Percentiles rank a stretch among this genome's conserved stretches.
These are phyloP conservation scores for Herpailurus yagouaroundi DNA, from an alignment of 2,113 vertebrate species.

Conservation along the genomic window DNA sequence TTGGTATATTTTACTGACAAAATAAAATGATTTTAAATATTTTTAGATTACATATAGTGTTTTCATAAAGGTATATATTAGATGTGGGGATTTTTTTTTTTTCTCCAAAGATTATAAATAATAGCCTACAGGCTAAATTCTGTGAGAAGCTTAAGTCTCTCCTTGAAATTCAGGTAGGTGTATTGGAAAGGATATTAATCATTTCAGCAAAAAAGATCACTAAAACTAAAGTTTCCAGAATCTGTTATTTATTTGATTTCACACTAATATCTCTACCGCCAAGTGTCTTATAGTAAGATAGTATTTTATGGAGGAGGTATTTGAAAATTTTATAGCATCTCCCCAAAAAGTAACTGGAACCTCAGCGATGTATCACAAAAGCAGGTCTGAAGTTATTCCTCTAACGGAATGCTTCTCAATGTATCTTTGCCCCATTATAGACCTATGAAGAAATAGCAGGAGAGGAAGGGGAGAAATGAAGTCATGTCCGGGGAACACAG, in stretches of 20 bases:
- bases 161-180: neutral
- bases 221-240: neutral
- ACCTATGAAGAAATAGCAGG: neutral
- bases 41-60: neutral
- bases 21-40: neutral
- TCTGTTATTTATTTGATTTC: conserved; percentile 33
- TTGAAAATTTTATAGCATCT: neutral
- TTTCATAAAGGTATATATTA: neutral
- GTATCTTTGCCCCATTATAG: neutral
- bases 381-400: neutral
- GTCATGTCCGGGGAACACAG: neutral
- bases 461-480: neutral
- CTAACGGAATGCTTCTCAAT: neutral
- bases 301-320: neutral
- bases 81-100: conserved; percentile 36
- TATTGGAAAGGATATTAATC: neutral
- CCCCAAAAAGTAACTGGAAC: neutral
- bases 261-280: neutral
- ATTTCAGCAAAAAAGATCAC: neutral
- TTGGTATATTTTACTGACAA: neutral
- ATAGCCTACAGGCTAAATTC: neutral
- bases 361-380: neutral
- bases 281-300: neutral
- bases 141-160: neutral
- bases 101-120: neutral